Evolutionary conservation across 2,797 vertebrate species (phyloP), one percentile per base, ranked within the genome.

Genomic region (Pipistrellus kuhlii): DNA sequence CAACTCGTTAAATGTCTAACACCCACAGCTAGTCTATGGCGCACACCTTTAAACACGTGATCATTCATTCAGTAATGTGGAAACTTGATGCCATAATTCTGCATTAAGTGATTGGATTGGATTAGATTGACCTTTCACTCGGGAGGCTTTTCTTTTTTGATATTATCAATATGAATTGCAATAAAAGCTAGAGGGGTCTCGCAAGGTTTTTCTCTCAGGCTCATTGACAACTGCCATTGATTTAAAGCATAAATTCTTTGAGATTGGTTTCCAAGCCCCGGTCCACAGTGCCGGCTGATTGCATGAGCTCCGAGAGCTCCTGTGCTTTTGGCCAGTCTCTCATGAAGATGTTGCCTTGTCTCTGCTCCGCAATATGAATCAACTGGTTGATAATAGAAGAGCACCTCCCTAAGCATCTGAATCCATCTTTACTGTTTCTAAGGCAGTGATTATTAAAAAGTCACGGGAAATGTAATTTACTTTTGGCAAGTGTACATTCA

Each of bases 1-100:
- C 90, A 96, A 96, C 92, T 94, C 97, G 90, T 94, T 95, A 96
- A 95, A 91, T 93, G 76, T 84, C 68, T 95, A 94, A 93, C 64
- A 75, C 88, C 78, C 32, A 0, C 35, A 64, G 90, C 77, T 96
- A 82, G 80, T 90, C 91, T 91, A 89, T 48, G 20, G 14, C 90
- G 83, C 55, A 93, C 57, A 96, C 96, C 93, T 96, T 92, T 82
- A 90, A 87, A 89, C 66, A 64, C 25, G 5, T 92, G 90, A 94
- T 85, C 95, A 96, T 78, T 85, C 95, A 97, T 78, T 96, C 73
- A 59, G 57, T 86, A 32, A 78, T 85, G 32, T 72, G 17, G 68
- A 95, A 94, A 91, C n/a, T 91, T 81, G 71, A 35, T 92, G 59
- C 66, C 72, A 64, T 97, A 92, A 95, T 90, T 95, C 93, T 86